phyloP scores from a whole-genome alignment of 1,140 invertebrate species.

The Pseudomyrmex sp. region DNA sequence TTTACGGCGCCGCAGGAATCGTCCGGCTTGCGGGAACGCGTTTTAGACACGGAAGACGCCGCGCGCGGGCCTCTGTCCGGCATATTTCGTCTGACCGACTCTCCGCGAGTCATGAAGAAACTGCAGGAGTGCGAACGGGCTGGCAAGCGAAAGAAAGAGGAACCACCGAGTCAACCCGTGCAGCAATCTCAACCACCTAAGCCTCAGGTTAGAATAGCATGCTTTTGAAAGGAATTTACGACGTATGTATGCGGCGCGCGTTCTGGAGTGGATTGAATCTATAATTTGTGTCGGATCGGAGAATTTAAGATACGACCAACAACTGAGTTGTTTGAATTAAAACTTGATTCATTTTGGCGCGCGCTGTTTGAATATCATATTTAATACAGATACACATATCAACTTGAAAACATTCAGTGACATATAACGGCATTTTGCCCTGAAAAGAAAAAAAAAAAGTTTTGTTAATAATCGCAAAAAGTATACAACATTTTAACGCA shows the following conservation, averaged over 20 bases:
- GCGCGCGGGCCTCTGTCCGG: slow-evolving; percentile 95
- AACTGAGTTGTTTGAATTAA: not conserved
- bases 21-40: slow-evolving; percentile 87
- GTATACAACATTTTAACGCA: no score
- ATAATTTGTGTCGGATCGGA: not conserved
- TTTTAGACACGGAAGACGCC: slow-evolving; percentile 95
- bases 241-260: not conserved
- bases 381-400: not conserved
- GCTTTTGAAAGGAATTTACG: not conserved
- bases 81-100: slow-evolving; percentile 95
- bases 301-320: slow-evolving; percentile 3
- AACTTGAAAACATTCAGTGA: not conserved
- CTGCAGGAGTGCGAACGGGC: slow-evolving; percentile 92
- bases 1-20: slow-evolving; percentile 80
- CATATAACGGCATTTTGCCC: not conserved
- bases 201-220: slow-evolving; percentile 79
- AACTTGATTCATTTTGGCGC: slow-evolving; percentile 7
- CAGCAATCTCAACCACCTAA: slow-evolving; percentile 85
- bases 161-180: slow-evolving; percentile 83
- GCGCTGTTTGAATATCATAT: not conserved
- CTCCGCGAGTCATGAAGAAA: slow-evolving; percentile 94
- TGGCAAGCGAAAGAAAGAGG: slow-evolving; percentile 91
- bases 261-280: not conserved
- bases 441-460: not conserved
- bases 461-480: not conserved